phyloP scores from a whole-genome alignment of 2,113 vertebrate species.

The Porphyrio hochstetteri region DNA sequence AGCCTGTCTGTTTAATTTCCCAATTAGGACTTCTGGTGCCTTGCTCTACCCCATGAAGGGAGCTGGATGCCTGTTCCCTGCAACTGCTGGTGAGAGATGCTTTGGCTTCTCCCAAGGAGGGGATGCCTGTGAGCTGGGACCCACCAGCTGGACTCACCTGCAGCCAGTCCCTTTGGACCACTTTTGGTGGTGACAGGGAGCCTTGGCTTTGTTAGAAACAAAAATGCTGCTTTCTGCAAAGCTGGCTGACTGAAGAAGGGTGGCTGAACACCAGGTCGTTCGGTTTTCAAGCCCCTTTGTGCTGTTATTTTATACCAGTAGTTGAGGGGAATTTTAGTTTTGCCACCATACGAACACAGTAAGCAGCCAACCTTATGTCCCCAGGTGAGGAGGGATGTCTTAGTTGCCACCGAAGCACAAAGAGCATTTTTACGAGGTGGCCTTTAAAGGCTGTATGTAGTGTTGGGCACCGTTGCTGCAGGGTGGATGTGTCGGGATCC shows the following conservation, averaged over 20 bases:
- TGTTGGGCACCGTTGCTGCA: neutral
- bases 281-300: neutral
- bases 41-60: neutral
- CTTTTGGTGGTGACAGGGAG: neutral
- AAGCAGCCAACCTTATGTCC: neutral
- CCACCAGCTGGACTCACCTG: neutral
- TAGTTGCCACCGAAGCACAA: fast-evolving
- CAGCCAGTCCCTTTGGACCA: fast-evolving
- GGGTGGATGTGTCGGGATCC: neutral
- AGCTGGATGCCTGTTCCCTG: neutral
- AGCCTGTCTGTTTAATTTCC: neutral
- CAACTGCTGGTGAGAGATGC: fast-evolving
- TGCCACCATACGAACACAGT: fast-evolving
- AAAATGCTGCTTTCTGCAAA: neutral
- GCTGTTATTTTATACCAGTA: neutral
- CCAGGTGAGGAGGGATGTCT: neutral
- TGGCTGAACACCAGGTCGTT: neutral
- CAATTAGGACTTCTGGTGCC: neutral
- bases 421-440: fast-evolving
- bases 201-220: neutral
- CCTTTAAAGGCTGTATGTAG: neutral
- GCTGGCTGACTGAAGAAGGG: neutral
- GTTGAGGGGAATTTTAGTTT: neutral
- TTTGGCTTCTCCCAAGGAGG: neutral
- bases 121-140: neutral